Evolutionary conservation across 2,797 vertebrate genomes (phyloP), one percentile per base, ranked within the genome.

Genomic region (Microctenopoma lineatum): DNA sequence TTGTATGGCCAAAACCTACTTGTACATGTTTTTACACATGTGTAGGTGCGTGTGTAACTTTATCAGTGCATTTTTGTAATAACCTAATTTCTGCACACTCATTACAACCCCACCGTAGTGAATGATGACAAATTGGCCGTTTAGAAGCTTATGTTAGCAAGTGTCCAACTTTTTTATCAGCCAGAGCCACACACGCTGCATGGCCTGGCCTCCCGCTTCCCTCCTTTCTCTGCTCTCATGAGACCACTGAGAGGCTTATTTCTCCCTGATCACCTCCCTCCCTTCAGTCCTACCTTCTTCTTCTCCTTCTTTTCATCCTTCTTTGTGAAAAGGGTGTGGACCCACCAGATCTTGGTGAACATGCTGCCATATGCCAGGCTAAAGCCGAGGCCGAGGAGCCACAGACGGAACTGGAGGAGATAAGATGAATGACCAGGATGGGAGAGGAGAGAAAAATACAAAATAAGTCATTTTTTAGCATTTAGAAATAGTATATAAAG

Each of bases 291-390:
- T 87, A 96, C 97, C 96, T 97, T 97, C 80, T 96, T 94, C 84
- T 95, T 96, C 84, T 98, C 97, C 83, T 97, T 98, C 89, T 97
- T 98, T 62, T 98, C 97, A 0, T 98, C 97, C 88, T 98, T 98
- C 92, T 98, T 98, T 9, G 97, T 98, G 91, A 98, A 98, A 59
- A 97, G 95, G 0, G 96, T 98, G 87, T 98, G 97, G 44, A 98
- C 97, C 97, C 97, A 98, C 97, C 97, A 98, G 92, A 98, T 98
- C 92, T 98, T 98, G 59, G 97, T 98, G 90, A 98, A 98, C 97
- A 98, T 98, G 89, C 96, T 97, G 88, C 97, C 97, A 0, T 98
- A 98, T 0, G 96, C 97, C 86, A 98, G 85, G 81, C 96, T 97
- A 87, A 98, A 98, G 4, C 97, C 97, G 27, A 98, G 86, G 2